Evolutionary conservation across 2,888 invertebrate genomes (phyloP), one percentile per base, ranked within the genome.

Genomic region (Gryllus longicercus): DNA sequence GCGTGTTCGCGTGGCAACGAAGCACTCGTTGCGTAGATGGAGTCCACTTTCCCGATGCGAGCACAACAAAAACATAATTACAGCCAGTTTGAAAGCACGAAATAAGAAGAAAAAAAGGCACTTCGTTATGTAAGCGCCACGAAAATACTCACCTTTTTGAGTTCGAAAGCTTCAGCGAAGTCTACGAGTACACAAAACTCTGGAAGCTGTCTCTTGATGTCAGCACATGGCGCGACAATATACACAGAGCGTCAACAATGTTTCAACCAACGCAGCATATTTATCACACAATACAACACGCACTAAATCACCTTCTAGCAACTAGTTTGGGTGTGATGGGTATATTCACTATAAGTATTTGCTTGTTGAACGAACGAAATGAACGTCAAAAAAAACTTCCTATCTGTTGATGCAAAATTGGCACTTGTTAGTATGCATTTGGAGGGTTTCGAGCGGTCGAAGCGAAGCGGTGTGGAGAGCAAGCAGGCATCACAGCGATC

Each of bases 1-100:
- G 63, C 63, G 63, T 63, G 63, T 63, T 63, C n/a, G 16, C 63
- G 63, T n/a, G 63, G 16, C n/a, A 10, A 8, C 63, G 63, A 5
- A 63, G 63, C 63, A n/a, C 63, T 11, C 11, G 63, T 63, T 63
- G 63, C 63, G 63, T 63, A 63, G 63, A 63, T 63, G n/a, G 16
- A 63, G n/a, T 18, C 63, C 63, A n/a, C 63, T 63, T 63, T 63
- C 63, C n/a, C 63, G 63, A 63, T 63, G 63, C 63, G 63, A 63
- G n/a, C 63, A 63, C n/a, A 63, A 63, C 63, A 63, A 63, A 63
- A 63, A 63, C 63, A 63, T 63, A 63, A 63, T 63, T 63, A 63
- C 63, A n/a, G 63, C 16, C 63, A 63, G n/a, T 63, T 63, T 63
- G 63, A 63, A 63, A 63, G 63, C n/a, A 18, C 38, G 38, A 38